Percentiles rank a stretch among this genome's conserved stretches.
phyloP scores from a whole-genome alignment of 2,888 invertebrate species.

The Drosophila aldrichi region DNA sequence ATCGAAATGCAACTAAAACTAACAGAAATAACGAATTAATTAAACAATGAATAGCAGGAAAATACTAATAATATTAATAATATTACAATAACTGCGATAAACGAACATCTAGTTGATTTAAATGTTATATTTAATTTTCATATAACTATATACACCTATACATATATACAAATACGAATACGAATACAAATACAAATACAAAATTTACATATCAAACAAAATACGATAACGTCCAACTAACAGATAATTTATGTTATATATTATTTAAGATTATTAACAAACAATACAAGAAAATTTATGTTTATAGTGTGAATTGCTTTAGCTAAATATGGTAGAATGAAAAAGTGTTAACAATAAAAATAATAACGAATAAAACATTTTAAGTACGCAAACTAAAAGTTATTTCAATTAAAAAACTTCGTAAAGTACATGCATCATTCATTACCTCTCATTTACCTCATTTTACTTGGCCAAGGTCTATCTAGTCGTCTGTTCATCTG shows the following conservation, averaged over 20 bases:
- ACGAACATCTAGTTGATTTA: slow-evolving; percentile 34
- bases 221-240: slow-evolving; percentile 45
- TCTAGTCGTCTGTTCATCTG: too few species aligned
- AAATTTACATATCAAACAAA: slow-evolving; percentile 50
- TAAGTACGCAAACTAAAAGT: slow-evolving; percentile 19
- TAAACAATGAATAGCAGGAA: slow-evolving; percentile 2
- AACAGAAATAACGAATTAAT: slow-evolving; percentile 5
- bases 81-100: slow-evolving; percentile 14
- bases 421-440: background rate
- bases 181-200: slow-evolving; percentile 17
- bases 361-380: slow-evolving; percentile 34
- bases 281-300: slow-evolving; percentile 5
- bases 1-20: slow-evolving; percentile 24
- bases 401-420: background rate
- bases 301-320: slow-evolving; percentile 28
- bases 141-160: slow-evolving; percentile 21
- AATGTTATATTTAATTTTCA: slow-evolving; percentile 23
- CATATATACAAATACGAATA: slow-evolving; percentile 1
- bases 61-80: slow-evolving; percentile 2
- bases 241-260: slow-evolving; percentile 12
- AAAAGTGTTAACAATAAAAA: slow-evolving; percentile 33
- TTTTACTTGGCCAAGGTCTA: too few species aligned
- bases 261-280: slow-evolving; percentile 24
- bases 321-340: slow-evolving; percentile 10
- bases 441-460: background rate